Conservation (phyloP, 2,113 vertebrate genomes). For the Dicentrarchus labrax region DNA sequence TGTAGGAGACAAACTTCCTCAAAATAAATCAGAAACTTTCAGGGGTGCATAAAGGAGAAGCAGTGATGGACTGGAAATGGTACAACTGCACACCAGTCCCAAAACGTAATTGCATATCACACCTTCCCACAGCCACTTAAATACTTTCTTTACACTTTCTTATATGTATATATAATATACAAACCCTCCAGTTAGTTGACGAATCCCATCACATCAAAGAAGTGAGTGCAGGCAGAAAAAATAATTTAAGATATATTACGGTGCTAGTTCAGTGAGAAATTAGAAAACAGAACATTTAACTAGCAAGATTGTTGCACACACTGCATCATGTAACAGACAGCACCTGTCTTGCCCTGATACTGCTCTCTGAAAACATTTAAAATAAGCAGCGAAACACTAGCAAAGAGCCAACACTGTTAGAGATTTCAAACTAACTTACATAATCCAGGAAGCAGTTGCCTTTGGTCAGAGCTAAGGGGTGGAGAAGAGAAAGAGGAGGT, state of each 20-base stretch:
- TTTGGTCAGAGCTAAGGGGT: neutral
- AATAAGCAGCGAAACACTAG: slow-evolving; percentile 25
- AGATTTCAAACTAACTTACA: neutral
- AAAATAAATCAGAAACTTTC: neutral
- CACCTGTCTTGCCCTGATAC: neutral
- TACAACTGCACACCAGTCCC: slow-evolving; percentile 18
- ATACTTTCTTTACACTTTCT: slow-evolving; percentile 40
- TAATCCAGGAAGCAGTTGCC: neutral
- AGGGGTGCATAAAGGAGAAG: slow-evolving; percentile 5
- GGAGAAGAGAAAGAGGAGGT: neutral
- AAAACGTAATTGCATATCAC: slow-evolving; percentile 32
- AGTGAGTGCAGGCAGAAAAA: slow-evolving; percentile 36
- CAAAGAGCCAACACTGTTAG: slow-evolving; percentile 13
- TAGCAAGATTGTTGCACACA: slow-evolving; percentile 9
- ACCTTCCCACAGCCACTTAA: slow-evolving; percentile 25
- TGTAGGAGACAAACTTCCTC: neutral
- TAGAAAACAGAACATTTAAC: slow-evolving; percentile 3
- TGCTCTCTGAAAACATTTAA: slow-evolving; percentile 13
- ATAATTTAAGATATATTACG: slow-evolving; percentile 6
- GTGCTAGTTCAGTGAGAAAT: slow-evolving; percentile 22
- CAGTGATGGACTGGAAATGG: slow-evolving; percentile 25
- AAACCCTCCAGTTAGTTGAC: slow-evolving; percentile 46
- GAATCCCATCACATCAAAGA: slow-evolving; percentile 17
- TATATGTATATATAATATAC: slow-evolving; percentile 80
- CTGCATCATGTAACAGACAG: slow-evolving; percentile 16